Conservation (phyloP, 2,888 invertebrate species). For the Synanthedon vespiformis region DNA sequence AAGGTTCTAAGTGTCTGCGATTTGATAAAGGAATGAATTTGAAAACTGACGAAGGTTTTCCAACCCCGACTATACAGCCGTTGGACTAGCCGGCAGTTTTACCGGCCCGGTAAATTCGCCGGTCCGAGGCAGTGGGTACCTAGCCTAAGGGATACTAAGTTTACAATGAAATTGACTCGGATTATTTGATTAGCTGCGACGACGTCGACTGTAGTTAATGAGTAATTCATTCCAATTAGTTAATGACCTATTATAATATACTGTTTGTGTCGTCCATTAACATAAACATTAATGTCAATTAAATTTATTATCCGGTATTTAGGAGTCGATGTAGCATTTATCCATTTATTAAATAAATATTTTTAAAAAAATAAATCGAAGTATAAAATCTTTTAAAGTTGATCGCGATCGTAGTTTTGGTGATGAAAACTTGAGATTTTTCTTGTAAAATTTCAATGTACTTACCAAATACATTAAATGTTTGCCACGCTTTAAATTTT, state of each 20-base stretch:
- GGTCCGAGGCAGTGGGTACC: no score
- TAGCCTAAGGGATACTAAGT: no score
- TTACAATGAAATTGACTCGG: background rate
- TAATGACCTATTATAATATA: background rate
- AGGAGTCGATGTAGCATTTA: background rate
- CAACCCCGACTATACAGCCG: no score
- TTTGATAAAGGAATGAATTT: no score
- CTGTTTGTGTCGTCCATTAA: conserved; percentile 23
- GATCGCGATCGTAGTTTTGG: background rate
- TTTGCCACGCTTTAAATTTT: no score
- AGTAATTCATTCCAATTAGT: background rate
- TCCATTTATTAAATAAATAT: background rate
- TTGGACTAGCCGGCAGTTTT: no score
- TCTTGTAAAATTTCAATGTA: background rate
- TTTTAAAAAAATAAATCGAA: background rate
- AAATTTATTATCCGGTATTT: conserved; percentile 8
- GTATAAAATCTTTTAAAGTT: background rate
- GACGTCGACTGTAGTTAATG: conserved; percentile 1
- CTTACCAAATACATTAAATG: no score
- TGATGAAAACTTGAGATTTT: background rate
- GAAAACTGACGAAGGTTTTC: no score
- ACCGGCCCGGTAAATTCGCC: no score
- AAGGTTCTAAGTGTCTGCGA: no score
- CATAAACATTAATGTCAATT: conserved; percentile 23
- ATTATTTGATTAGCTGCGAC: background rate